These are phyloP conservation scores for Excalfactoria chinensis DNA, from an alignment of 2,113 vertebrate species.

Conservation along the genomic window DNA sequence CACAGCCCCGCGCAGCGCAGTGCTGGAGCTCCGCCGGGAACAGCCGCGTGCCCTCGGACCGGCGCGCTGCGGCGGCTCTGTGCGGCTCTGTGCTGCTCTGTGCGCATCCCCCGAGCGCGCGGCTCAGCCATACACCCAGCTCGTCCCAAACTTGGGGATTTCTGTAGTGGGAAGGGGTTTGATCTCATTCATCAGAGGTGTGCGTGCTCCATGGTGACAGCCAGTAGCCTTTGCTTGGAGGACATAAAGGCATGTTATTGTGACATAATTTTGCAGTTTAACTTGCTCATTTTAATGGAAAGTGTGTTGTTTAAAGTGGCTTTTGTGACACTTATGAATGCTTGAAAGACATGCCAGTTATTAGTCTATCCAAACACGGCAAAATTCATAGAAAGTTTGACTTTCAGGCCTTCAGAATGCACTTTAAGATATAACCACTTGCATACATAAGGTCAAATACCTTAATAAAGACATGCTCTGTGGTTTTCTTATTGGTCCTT, in stretches of 20 bases:
- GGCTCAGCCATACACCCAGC: background rate
- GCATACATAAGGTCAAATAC: background rate
- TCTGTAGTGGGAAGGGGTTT: background rate
- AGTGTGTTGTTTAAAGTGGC: background rate
- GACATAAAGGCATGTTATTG: background rate
- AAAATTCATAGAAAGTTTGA: background rate
- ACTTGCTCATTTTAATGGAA: background rate
- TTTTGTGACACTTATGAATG: background rate
- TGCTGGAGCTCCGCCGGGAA: background rate
- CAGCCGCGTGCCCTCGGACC: no score
- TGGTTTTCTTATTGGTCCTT: background rate
- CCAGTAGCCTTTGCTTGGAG: background rate
- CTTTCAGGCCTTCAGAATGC: conserved; percentile 8
- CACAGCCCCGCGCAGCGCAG: background rate
- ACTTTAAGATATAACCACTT: background rate
- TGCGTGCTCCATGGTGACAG: background rate
- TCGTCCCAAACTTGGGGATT: background rate
- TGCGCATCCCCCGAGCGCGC: background rate
- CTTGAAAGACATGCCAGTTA: background rate
- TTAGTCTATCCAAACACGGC: background rate
- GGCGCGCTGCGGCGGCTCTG: no score
- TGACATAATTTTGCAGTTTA: background rate
- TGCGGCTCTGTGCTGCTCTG: no score
- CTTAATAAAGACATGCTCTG: background rate
- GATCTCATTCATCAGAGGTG: background rate